Conservation (phyloP, 2,113 vertebrate species). For the Pagrus major region DNA sequence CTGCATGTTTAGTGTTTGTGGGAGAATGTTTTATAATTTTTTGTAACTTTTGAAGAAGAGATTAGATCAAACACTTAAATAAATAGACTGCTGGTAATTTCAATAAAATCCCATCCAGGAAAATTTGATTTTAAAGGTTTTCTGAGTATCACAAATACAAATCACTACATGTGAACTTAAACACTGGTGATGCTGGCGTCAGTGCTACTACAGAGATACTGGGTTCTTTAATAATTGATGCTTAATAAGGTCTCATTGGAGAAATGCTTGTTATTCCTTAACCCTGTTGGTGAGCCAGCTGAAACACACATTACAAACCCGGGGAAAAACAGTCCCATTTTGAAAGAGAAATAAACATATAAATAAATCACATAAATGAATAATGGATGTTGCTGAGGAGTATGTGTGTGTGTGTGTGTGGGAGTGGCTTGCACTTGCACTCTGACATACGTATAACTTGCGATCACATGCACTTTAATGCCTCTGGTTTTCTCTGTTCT, state of each 20-base stretch:
- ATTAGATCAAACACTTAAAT: neutral
- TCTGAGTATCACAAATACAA: slow-evolving; percentile 1
- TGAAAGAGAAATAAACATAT: slow-evolving; percentile 71
- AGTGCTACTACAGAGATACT: slow-evolving; percentile 27
- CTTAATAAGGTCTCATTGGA: slow-evolving; percentile 62
- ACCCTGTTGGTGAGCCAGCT: slow-evolving; percentile 43
- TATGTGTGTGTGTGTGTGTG: neutral
- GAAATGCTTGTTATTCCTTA: slow-evolving; percentile 62
- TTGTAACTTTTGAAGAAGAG: neutral
- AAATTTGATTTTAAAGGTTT: slow-evolving; percentile 17
- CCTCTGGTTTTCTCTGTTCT: slow-evolving; percentile 38
- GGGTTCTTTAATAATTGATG: slow-evolving; percentile 63
- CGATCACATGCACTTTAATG: slow-evolving; percentile 48
- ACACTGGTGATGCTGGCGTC: slow-evolving; percentile 14
- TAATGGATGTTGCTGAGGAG: slow-evolving; percentile 63
- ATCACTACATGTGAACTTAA: slow-evolving; percentile 23
- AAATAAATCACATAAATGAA: slow-evolving; percentile 74
- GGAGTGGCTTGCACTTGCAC: neutral
- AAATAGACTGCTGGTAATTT: slow-evolving; percentile 14
- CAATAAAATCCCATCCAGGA: neutral
- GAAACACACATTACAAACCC: slow-evolving; percentile 64
- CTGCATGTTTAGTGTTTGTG: neutral
- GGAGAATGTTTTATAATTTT: neutral
- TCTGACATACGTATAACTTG: slow-evolving; percentile 48
- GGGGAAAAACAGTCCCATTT: slow-evolving; percentile 56